These are phyloP conservation scores for Malthinus flaveolus DNA, from an alignment of 2,888 invertebrate genomes.

Conservation along the genomic window DNA sequence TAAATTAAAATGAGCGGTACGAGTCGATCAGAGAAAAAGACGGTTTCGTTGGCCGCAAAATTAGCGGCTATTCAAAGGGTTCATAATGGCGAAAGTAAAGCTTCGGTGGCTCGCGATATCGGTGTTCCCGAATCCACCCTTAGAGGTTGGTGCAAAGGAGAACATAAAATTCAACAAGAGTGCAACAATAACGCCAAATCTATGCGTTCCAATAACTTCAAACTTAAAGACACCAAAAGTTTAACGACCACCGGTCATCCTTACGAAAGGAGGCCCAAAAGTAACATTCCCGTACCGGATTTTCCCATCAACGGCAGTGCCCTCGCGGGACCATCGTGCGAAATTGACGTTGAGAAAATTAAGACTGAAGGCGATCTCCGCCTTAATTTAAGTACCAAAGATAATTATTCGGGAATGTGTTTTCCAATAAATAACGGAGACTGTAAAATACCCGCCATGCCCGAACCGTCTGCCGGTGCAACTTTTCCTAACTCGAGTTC, in stretches of 20 bases:
- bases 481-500: too few species aligned
- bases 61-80: conserved; percentile 81
- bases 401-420: too few species aligned
- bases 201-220: conserved; percentile 5
- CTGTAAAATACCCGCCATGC: too few species aligned
- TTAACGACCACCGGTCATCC: background rate
- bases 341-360: too few species aligned
- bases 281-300: too few species aligned
- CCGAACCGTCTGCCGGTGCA: too few species aligned
- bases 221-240: conserved; percentile 29
- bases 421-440: too few species aligned
- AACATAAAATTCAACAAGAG: conserved; percentile 64
- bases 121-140: conserved; percentile 86
- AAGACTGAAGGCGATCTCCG: too few species aligned
- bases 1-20: background rate
- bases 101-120: conserved; percentile 82
- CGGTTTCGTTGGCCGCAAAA: conserved; percentile 74
- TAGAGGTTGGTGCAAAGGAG: conserved; percentile 87
- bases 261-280: background rate
- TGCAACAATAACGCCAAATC: background rate
- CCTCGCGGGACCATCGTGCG: too few species aligned
- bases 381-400: too few species aligned
- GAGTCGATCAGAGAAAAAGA: background rate
- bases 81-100: conserved; percentile 83
- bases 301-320: too few species aligned